These are phyloP conservation scores for Mormyrus hasselquistii DNA, from an alignment of 2,797 vertebrate species.

Conservation along the genomic window DNA sequence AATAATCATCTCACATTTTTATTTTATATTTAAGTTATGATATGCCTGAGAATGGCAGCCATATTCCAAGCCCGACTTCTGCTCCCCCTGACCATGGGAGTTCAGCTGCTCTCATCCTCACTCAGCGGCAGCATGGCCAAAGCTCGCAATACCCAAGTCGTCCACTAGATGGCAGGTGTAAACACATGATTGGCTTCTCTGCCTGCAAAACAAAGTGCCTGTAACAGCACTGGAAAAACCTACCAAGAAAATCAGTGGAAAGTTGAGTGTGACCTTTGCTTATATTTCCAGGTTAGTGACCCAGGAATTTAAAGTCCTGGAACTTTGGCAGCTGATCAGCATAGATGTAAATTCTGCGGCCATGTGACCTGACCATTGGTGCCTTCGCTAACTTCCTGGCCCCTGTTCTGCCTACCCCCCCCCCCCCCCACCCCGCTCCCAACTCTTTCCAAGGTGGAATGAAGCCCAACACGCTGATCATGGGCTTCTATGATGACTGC, in stretches of 20 bases:
- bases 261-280: neutral
- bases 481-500: constrained; percentile 81
- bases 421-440: neutral
- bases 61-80: neutral
- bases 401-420: neutral
- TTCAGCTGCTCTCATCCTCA: neutral
- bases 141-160: neutral
- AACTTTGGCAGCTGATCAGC: neutral
- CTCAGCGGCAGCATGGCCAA: neutral
- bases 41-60: neutral
- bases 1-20: neutral
- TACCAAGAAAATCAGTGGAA: neutral
- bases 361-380: neutral
- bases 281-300: neutral
- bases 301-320: neutral
- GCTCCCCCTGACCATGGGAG: neutral
- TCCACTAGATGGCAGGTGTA: neutral
- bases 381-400: neutral
- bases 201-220: neutral
- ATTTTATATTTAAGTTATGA: neutral
- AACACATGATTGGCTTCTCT: neutral
- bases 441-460: constrained; percentile 67
- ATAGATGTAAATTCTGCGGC: neutral
- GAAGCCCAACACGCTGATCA: constrained; percentile 84
- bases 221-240: neutral